phyloP scores from a whole-genome alignment of 2,113 vertebrate genomes.

The Natator depressus region DNA sequence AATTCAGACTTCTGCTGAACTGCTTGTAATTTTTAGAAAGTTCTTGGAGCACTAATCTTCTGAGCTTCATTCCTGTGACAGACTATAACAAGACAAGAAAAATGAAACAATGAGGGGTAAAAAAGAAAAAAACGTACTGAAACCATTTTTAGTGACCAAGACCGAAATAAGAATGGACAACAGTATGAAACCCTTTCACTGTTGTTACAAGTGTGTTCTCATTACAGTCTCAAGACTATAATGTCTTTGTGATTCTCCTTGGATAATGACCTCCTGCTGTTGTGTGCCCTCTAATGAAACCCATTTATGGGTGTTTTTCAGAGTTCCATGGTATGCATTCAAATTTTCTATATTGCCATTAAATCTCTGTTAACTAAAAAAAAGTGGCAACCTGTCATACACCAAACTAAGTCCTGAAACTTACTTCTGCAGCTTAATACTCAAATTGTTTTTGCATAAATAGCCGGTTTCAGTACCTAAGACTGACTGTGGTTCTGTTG shows the following conservation, averaged over 20 bases:
- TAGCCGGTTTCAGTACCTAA: neutral
- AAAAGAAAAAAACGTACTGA: neutral
- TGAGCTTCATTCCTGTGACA: constrained; percentile 28
- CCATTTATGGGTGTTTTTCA: constrained; percentile 42
- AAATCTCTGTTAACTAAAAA: constrained; percentile 49
- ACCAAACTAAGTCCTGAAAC: constrained; percentile 14
- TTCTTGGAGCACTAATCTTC: constrained; percentile 44
- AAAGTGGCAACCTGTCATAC: constrained; percentile 42
- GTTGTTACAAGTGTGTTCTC: constrained; percentile 50
- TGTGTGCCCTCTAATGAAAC: constrained; percentile 56
- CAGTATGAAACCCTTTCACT: constrained; percentile 32
- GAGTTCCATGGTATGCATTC: constrained; percentile 12
- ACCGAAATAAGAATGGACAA: constrained; percentile 36
- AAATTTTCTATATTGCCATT: constrained; percentile 42
- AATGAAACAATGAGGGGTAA: neutral
- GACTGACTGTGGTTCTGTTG: neutral
- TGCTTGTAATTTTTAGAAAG: constrained; percentile 51
- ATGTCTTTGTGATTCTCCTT: constrained; percentile 44
- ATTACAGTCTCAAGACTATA: constrained; percentile 36
- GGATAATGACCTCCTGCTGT: constrained; percentile 39
- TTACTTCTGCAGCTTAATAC: neutral
- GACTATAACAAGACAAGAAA: constrained; percentile 20
- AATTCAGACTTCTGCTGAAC: constrained; percentile 6
- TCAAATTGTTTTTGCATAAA: neutral
- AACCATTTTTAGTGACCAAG: constrained; percentile 27